Conservation (phyloP, 1,140 invertebrate species). For the Saccostrea cuccullata region DNA sequence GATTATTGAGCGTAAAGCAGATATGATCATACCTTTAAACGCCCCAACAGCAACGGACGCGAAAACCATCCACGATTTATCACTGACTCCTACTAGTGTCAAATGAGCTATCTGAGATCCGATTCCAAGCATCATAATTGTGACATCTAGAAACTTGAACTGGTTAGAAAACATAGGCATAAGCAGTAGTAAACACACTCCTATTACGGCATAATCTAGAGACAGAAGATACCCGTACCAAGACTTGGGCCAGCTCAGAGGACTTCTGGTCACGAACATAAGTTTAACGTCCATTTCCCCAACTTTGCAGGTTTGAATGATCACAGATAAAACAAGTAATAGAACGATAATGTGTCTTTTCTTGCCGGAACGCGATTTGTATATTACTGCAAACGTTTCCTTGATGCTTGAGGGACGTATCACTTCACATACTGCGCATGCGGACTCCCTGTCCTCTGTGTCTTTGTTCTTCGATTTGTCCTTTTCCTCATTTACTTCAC, state of each 20-base stretch:
- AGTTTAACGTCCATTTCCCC: conserved; percentile 76
- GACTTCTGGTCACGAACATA: conserved; percentile 70
- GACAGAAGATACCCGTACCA: conserved; percentile 77
- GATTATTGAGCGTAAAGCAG: conserved; percentile 71
- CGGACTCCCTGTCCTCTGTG: conserved; percentile 38
- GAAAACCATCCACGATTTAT: conserved; percentile 76
- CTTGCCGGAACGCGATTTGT: conserved; percentile 60
- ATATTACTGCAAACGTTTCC: conserved; percentile 67
- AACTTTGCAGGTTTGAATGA: conserved; percentile 73
- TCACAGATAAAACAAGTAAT: conserved; percentile 59
- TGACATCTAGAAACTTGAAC: conserved; percentile 65
- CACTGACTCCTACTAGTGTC: conserved; percentile 69
- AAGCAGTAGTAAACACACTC: conserved; percentile 70
- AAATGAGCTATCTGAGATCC: conserved; percentile 71
- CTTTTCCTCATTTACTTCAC: conserved; percentile 62
- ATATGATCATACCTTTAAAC: conserved; percentile 71
- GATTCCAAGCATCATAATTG: conserved; percentile 71
- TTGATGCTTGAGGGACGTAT: conserved; percentile 66
- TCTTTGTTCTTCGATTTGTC: conserved; percentile 54
- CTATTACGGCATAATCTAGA: conserved; percentile 74
- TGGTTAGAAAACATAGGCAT: conserved; percentile 72
- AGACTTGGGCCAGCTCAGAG: conserved; percentile 74
- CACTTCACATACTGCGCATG: conserved; percentile 41
- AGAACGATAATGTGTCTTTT: conserved; percentile 62
- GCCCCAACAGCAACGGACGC: conserved; percentile 70